Percentiles rank a stretch among this genome's conserved stretches.
Conservation (phyloP, 2,113 vertebrate species). For the Fregetta grallaria region DNA sequence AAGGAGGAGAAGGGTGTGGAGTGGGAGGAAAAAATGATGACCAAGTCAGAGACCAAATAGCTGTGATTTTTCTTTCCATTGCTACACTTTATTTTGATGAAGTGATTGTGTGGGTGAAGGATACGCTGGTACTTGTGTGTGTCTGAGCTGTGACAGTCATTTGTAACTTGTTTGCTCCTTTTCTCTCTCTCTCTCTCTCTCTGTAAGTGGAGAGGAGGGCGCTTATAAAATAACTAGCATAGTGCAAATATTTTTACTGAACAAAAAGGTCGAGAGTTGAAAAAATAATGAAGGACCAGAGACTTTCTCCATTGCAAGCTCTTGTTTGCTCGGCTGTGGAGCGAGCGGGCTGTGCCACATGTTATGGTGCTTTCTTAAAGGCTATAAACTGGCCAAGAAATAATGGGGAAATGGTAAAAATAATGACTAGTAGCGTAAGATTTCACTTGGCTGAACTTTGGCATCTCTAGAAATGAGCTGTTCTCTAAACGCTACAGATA, state of each 20-base stretch:
- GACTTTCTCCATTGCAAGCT: background rate
- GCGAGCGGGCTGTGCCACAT: background rate
- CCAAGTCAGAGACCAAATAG: background rate
- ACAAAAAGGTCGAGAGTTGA: background rate
- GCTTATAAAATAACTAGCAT: slow-evolving; percentile 46
- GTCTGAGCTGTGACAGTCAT: background rate
- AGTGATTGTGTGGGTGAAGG: slow-evolving; percentile 33
- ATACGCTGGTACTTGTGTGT: background rate
- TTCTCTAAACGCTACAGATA: background rate
- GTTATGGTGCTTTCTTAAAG: background rate
- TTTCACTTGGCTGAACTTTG: slow-evolving; percentile 1
- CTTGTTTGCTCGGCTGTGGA: background rate
- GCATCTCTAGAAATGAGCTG: background rate
- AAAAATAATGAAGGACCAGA: slow-evolving; percentile 23
- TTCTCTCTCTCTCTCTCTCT: background rate
- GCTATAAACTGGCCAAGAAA: background rate
- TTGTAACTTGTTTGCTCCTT: slow-evolving; percentile 9
- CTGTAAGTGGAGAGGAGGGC: background rate
- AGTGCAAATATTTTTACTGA: slow-evolving; percentile 37
- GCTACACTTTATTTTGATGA: background rate
- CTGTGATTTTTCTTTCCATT: background rate
- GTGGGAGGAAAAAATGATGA: background rate
- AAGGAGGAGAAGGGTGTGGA: background rate
- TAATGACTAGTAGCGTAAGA: background rate
- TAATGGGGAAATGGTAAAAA: background rate